Conservation (phyloP, 2,113 vertebrate species). For the Nannobrachium achirus region DNA sequence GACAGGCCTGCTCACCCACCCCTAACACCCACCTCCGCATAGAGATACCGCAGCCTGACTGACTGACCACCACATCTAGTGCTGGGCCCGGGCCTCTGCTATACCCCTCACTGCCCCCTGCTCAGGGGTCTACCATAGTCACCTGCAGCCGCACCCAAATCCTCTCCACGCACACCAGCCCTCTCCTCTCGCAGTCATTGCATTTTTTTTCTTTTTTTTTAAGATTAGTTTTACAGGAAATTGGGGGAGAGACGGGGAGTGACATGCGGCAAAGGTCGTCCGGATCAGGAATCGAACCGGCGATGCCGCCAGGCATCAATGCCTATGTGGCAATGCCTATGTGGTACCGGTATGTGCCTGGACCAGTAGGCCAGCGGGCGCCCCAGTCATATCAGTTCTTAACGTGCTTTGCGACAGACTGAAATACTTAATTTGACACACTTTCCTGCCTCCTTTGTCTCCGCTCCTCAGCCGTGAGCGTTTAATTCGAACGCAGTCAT, state of each 20-base stretch:
- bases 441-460: neutral
- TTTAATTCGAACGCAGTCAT: slow-evolving; percentile 14
- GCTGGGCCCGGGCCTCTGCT: slow-evolving; percentile 22
- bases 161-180: neutral
- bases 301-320: too few relatives aligned
- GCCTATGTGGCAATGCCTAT: too few relatives aligned
- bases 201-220: too few relatives aligned
- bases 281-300: too few relatives aligned
- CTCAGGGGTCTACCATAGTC: slow-evolving; percentile 34
- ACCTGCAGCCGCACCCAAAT: slow-evolving; percentile 64
- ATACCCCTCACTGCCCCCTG: slow-evolving; percentile 56
- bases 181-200: too few relatives aligned
- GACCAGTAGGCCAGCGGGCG: too few relatives aligned
- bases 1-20: slow-evolving; percentile 79
- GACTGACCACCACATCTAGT: slow-evolving; percentile 35
- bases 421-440: slow-evolving; percentile 21
- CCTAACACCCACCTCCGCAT: slow-evolving; percentile 53
- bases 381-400: neutral
- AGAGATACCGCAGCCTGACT: slow-evolving; percentile 46
- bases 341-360: too few relatives aligned
- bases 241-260: too few relatives aligned
- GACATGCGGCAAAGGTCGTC: too few relatives aligned
- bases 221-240: too few relatives aligned
- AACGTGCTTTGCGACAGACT: neutral
- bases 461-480: slow-evolving; percentile 8